phyloP scores from a whole-genome alignment of 2,113 vertebrate genomes.

The Strigops habroptila region DNA sequence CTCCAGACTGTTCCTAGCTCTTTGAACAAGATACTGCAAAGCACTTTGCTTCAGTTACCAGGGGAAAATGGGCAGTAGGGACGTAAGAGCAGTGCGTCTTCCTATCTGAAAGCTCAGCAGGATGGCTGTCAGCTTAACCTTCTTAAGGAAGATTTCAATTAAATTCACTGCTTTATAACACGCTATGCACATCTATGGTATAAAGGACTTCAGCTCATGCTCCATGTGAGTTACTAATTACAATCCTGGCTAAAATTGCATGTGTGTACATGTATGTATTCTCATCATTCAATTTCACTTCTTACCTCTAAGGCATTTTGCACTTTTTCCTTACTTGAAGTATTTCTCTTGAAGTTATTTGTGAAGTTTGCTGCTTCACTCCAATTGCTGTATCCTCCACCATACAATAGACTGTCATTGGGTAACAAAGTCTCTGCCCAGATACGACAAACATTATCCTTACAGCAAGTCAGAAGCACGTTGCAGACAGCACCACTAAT shows the following conservation, averaged over 20 bases:
- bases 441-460: constrained; percentile 95
- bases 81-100: neutral
- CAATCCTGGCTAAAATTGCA: neutral
- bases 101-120: neutral
- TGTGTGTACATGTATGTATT: neutral
- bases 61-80: neutral
- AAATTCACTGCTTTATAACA: neutral
- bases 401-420: constrained; percentile 86
- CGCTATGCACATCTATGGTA: neutral
- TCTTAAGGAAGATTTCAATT: neutral
- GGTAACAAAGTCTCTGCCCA: constrained; percentile 97
- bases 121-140: neutral
- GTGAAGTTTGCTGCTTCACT: constrained; percentile 64
- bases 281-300: neutral
- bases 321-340: constrained; percentile 77
- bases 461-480: constrained; percentile 94
- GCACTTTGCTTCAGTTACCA: neutral
- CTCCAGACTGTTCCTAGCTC: neutral
- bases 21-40: neutral
- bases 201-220: neutral
- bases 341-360: constrained; percentile 79
- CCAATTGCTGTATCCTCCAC: constrained; percentile 74
- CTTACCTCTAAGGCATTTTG: constrained; percentile 84
- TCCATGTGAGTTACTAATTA: neutral
- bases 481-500: constrained; percentile 90